Evolutionary conservation across 2,113 vertebrate species (phyloP).

Genomic region (Ariopsis seemanni): DNA sequence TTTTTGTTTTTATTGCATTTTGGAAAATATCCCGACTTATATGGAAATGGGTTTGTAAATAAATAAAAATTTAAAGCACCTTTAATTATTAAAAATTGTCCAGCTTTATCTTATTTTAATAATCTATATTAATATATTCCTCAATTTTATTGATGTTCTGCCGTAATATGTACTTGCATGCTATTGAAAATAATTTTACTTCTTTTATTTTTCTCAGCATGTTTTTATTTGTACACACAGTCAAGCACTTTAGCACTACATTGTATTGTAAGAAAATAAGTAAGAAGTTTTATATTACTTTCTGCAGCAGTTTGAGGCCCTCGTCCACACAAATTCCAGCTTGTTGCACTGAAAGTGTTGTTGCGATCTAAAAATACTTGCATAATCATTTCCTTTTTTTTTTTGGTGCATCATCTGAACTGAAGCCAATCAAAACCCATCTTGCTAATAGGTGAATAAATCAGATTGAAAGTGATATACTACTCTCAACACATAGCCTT

Average conservation of each 20-base stretch:
- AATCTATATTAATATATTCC: neutral
- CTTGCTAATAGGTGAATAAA: constrained; percentile 21
- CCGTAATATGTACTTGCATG: neutral
- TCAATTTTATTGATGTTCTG: neutral
- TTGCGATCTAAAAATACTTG: neutral
- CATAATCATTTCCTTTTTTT: neutral
- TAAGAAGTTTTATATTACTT: neutral
- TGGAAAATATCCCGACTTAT: no score
- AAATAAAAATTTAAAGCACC: neutral
- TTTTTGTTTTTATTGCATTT: no score
- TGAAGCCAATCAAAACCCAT: neutral
- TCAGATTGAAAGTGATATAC: neutral
- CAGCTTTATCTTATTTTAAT: neutral
- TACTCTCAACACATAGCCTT: neutral
- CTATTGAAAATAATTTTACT: neutral
- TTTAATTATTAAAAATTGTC: neutral
- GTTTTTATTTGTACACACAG: neutral
- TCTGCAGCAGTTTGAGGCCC: neutral
- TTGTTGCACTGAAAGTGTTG: neutral
- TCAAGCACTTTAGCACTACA: neutral
- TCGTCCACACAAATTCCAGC: neutral
- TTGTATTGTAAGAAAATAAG: neutral
- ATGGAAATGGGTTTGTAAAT: no score
- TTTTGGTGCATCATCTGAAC: neutral
- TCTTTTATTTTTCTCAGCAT: neutral